These are phyloP conservation scores for Cheiracanthium punctorium DNA, from an alignment of 2,888 invertebrate genomes.

Conservation along the genomic window DNA sequence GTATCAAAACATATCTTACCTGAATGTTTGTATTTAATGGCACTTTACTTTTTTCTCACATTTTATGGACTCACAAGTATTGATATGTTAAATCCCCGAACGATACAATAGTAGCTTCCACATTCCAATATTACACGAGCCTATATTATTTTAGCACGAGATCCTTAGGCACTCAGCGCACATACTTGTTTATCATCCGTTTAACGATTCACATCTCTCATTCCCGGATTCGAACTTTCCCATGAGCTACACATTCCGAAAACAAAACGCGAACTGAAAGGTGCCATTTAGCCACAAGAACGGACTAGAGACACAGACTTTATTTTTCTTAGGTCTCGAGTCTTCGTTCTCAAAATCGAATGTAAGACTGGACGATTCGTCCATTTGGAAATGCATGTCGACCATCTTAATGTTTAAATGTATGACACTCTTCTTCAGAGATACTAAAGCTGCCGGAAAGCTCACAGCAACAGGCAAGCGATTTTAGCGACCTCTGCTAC, in stretches of 20 bases:
- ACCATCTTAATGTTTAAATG: not conserved
- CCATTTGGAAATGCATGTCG: not conserved
- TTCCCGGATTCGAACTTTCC: not conserved
- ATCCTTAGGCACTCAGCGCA: not conserved
- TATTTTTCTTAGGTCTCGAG: not conserved
- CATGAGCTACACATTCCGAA: not conserved
- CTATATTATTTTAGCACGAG: not conserved
- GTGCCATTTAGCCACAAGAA: not conserved
- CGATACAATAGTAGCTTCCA: not conserved
- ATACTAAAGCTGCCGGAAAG: not conserved
- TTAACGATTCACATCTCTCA: not conserved
- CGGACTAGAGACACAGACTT: not conserved
- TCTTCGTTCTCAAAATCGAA: not conserved
- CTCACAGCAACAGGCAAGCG: conserved; percentile 62
- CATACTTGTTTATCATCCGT: not conserved
- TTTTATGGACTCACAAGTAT: not conserved
- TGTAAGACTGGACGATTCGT: not conserved
- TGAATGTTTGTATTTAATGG: conserved; percentile 14
- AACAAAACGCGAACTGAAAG: not conserved
- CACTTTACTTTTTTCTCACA: not conserved
- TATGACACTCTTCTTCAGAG: not conserved
- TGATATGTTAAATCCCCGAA: not conserved
- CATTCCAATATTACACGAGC: not conserved
- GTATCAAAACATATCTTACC: conserved; percentile 15
- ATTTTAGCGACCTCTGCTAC: conserved; percentile 22